Evolutionary conservation across 2,797 vertebrate genomes (phyloP), one percentile per base, ranked within the genome.

Genomic region (Falco concolor): DNA sequence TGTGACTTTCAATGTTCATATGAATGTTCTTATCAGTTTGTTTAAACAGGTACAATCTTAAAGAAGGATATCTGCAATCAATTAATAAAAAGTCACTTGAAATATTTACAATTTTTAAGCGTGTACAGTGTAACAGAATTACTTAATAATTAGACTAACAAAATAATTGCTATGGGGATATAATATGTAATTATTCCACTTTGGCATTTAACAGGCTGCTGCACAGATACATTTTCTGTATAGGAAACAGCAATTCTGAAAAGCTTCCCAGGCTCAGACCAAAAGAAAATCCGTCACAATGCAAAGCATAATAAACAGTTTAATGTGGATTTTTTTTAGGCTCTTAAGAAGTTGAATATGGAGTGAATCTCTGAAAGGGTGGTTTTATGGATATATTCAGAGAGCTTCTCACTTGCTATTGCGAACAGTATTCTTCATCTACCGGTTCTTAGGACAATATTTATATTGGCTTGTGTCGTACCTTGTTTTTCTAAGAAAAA

Each of bases 21-120:
- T 89, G 68, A 85, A 87, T 95, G 93, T 87, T 93, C 93, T 94
- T 90, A 90, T n/a, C 64, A 34, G 40, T 90, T 69, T 86, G 57
- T 79, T 90, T 77, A 74, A 94, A 72, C 60, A 87, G 60, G 80
- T 91, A 20, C 76, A 60, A 67, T 77, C 74, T 90, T 82, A 44
- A 74, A 78, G 73, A 60, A 44, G 16, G n/a, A 6, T 83, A 74
- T 86, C 56, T 84, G 23, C 91, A 91, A 93, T 87, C 49, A 50
- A 45, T 79, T 84, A 60, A 76, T 76, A 60, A 84, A 86, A 92
- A 82, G 30, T 77, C 60, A 84, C 88, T 94, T 87, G 69, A 95
- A 94, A 80, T 95, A 89, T 50, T 87, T 87, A 60, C 3, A 6
- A 86, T 79, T 94, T 92, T 90, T 83, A 89, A 84, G 45, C 42